Base-by-base conservation (phyloP, 2,888 invertebrate species). In the Lathronympha strigana region DNA sequence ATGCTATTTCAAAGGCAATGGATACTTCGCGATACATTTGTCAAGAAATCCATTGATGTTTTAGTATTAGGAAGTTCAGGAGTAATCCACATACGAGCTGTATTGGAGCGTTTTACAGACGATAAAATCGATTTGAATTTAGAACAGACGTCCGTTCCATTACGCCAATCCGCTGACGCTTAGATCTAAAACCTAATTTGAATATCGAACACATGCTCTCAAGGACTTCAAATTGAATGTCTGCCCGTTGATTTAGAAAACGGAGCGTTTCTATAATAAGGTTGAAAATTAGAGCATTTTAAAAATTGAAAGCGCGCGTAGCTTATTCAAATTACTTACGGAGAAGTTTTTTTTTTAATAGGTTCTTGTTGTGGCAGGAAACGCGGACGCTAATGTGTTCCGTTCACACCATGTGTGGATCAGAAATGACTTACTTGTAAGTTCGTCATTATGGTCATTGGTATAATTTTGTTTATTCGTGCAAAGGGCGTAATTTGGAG, bases 321-420 rank as follows among this genome's bases (percentile, higher is more conserved):
- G 79, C 74, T 76, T 76, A 79, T 83, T 81, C 77, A 74, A 84
- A 82, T 82, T 80, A 81, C 73, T 82, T 80, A 81, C 73, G 76
- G 76, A 75, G 74, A 76, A 23, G n/a, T 71, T 68, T 76, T 71
- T 71, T 73, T 74, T 76, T 72, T 68, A 51, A 63, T 64, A 67
- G 55, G 64, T 64, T 51, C 70, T 79, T 76, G 77, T 75, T 75
- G 72, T 76, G 75, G 75, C 83, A 82, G 86, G 87, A 86, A 85
- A 78, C 78, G 75, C 67, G 70, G 71, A 72, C 73, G 77, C 82
- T 85, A 86, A 86, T 85, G 83, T 78, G 81, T 72, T 72, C 77
- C 78, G 81, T 84, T 86, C 84, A 82, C 87, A 81, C 87, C 88
- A 88, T 88, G 75, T 86, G 79, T 72, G 81, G 81, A 80, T 80